These are phyloP conservation scores for Homarus americanus DNA, from an alignment of 1,140 invertebrate genomes.

Conservation along the genomic window DNA sequence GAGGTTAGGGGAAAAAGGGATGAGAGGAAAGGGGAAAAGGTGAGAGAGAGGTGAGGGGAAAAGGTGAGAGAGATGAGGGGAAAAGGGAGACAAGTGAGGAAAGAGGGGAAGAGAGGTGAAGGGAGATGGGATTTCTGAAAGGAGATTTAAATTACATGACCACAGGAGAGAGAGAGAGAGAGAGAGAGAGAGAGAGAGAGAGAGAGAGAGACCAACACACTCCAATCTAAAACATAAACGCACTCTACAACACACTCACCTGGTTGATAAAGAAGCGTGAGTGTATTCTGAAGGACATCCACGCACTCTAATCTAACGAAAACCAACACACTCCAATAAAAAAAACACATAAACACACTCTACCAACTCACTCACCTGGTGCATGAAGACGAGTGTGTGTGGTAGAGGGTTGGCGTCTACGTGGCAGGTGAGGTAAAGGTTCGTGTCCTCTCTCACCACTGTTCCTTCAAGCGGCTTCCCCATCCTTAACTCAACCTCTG, in stretches of 20 bases:
- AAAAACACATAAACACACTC: not conserved
- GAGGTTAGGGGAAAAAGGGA: not conserved
- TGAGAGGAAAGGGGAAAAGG: not conserved
- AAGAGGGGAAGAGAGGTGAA: not conserved
- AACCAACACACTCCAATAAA: not conserved
- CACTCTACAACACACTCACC: no score
- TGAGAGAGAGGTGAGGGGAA: not conserved
- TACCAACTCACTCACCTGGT: conserved; percentile 55
- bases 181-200: not conserved
- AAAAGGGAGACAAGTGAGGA: not conserved
- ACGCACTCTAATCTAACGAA: not conserved
- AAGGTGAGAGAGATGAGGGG: not conserved
- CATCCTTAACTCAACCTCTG: conserved; percentile 68
- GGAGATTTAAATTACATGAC: not conserved
- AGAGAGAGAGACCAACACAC: conserved; percentile 12
- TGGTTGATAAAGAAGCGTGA: no score
- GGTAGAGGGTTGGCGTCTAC: conserved; percentile 68
- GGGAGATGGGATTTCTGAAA: not conserved
- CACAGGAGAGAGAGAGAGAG: not conserved
- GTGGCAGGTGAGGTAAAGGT: conserved; percentile 72
- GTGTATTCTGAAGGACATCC: not conserved
- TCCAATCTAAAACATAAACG: not conserved
- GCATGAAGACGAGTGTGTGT: conserved; percentile 65
- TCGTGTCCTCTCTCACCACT: conserved; percentile 55
- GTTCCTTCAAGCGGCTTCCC: conserved; percentile 60